Evolutionary conservation across 2,113 vertebrate species (phyloP).

Genomic region (Muntiacus reevesi): DNA sequence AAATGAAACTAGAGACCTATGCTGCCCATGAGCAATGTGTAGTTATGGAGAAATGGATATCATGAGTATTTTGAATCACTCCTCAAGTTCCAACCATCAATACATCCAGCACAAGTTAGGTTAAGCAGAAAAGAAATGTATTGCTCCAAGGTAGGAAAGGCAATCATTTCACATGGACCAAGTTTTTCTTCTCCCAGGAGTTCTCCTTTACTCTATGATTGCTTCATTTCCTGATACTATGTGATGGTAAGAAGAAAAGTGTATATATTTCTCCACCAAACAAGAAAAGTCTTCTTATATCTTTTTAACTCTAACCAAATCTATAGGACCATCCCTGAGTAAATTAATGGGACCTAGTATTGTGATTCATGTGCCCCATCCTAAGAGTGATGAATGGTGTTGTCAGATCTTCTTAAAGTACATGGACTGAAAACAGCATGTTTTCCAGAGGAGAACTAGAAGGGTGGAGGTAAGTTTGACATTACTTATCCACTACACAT

Average conservation of each 20-base stretch:
- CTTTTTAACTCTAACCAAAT: not conserved
- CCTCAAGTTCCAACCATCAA: not conserved
- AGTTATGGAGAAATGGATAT: not conserved
- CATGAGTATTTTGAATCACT: not conserved
- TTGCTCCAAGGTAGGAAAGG: not conserved
- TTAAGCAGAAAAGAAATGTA: not conserved
- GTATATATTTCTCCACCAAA: not conserved
- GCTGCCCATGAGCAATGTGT: not conserved
- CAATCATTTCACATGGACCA: not conserved
- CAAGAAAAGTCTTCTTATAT: not conserved
- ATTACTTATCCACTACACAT: not conserved
- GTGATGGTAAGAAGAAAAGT: not conserved
- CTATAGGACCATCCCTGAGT: not conserved
- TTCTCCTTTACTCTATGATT: not conserved
- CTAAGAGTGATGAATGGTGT: not conserved
- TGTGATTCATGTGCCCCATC: not conserved
- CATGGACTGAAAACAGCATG: not conserved
- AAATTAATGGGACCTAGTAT: not conserved
- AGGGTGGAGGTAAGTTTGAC: not conserved
- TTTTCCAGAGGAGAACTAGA: not conserved
- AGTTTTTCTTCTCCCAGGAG: not conserved
- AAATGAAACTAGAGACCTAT: fast-evolving
- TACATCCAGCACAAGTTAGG: not conserved
- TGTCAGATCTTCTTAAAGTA: not conserved
- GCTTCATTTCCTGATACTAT: not conserved